phyloP scores from a whole-genome alignment of 2,797 vertebrate species.

The Emys orbicularis region DNA sequence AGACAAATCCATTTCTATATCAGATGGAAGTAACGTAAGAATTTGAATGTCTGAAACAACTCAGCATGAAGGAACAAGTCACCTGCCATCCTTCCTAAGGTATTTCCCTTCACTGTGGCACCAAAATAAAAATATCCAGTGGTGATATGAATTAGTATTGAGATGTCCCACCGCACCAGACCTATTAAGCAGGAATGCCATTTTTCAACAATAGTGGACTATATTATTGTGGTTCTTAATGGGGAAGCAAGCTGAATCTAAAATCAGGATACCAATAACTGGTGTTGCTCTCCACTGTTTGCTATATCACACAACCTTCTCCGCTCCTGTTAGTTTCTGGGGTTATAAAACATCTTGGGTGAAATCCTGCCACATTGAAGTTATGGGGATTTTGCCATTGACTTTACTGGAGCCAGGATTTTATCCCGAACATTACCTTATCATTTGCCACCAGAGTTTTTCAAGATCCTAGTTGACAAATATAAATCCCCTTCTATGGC shows the following conservation, averaged over 20 bases:
- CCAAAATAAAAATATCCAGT: neutral
- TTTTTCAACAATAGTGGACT: neutral
- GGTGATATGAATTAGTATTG: neutral
- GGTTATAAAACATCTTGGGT: neutral
- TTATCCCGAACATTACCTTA: neutral
- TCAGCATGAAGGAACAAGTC: neutral
- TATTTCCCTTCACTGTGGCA: neutral
- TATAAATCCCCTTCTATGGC: neutral
- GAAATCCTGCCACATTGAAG: neutral
- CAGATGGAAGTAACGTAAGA: accelerated
- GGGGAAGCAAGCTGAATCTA: neutral
- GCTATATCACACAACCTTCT: neutral
- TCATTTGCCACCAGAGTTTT: neutral
- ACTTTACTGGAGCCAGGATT: neutral
- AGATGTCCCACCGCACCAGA: neutral
- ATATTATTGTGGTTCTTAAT: neutral
- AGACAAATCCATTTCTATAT: neutral
- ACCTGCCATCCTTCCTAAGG: neutral
- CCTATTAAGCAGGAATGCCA: neutral
- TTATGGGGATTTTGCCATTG: neutral
- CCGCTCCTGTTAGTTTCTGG: neutral
- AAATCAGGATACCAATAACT: neutral
- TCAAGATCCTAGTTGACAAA: neutral
- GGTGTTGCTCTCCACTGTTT: neutral
- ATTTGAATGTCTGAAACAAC: neutral